Evolutionary conservation across 2,113 vertebrate genomes (phyloP), one percentile per base, ranked within the genome.

Genomic region (Chaetodon auriga): DNA sequence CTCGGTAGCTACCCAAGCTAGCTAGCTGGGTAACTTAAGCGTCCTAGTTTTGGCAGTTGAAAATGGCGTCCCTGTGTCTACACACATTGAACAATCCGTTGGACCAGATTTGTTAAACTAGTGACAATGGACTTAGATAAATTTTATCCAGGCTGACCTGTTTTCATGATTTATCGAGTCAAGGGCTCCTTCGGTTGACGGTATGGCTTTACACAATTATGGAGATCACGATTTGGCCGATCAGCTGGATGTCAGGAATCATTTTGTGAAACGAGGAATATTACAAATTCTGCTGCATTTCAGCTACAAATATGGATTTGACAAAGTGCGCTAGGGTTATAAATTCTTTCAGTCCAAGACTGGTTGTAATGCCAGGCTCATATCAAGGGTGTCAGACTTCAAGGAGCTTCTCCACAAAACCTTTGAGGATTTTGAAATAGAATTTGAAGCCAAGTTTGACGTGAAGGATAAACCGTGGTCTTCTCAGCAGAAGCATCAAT

Each of bases 291-390:
- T 99, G 57, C 89, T 96, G 35, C 94, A 96, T 35, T 91, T 96
- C 58, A 92, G 96, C 43, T 96, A 95, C 84, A 95, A 95, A 6
- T 95, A 96, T 66, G 97, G 98, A 35, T 95, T 97, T 14, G 90
- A 96, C 12, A 94, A 95, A 72, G 95, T 99, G 23, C 96, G 96
- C 64, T 99, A 97, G 98, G 97, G 96, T n/a, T 98, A 97, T 90
- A 96, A 95, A 51, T 97, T 98, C 92, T 97, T 98, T 30, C 92
- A 96, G 70, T 97, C 96, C 0, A 93, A 71, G 1, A 92, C 90
- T 0, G 92, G 92, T 0, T 95, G 96, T 6, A 90, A 90, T 46
- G 90, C 93, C 16, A 76, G 83, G 19, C 84, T 94, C 7, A 71
- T 93, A 30, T 94, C 95, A 0, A 95, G 90, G 89, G 96, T 75